Conservation (phyloP, 2,113 vertebrate species). For the Sinocyclocheilus anophthalmus region DNA sequence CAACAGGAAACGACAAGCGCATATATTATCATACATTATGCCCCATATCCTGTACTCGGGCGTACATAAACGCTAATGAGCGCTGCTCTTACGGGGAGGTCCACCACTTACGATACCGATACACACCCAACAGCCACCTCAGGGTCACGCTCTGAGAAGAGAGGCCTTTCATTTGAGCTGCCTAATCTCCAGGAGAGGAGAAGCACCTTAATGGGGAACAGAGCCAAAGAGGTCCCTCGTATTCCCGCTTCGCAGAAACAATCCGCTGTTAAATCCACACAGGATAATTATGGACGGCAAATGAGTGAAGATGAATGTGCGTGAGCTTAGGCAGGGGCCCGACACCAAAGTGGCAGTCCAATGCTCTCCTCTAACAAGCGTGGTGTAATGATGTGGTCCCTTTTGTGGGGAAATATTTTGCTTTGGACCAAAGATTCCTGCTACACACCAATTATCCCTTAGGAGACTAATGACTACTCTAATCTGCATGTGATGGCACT, state of each 20-base stretch:
- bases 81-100: neutral
- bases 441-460: conserved; percentile 50
- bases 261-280: neutral
- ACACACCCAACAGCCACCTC: neutral
- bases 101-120: neutral
- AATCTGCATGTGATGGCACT: conserved; percentile 28
- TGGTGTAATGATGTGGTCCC: conserved; percentile 45
- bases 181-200: conserved; percentile 2
- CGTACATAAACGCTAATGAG: neutral
- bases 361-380: conserved; percentile 50
- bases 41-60: neutral
- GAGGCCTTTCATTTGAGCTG: conserved; percentile 6
- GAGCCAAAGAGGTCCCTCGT: conserved; percentile 3
- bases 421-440: conserved; percentile 47
- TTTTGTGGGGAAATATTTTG: conserved; percentile 31
- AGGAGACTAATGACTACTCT: conserved; percentile 47
- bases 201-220: conserved; percentile 22
- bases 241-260: neutral
- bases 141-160: conserved; percentile 16
- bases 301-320: conserved; percentile 37
- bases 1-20: neutral
- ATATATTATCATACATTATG: conserved; percentile 19
- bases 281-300: conserved; percentile 33
- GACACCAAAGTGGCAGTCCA: conserved; percentile 18
- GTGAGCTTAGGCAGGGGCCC: conserved; percentile 20